Evolutionary conservation across 2,888 invertebrate genomes (phyloP).

Genomic region (Balanococcus diminutus): DNA sequence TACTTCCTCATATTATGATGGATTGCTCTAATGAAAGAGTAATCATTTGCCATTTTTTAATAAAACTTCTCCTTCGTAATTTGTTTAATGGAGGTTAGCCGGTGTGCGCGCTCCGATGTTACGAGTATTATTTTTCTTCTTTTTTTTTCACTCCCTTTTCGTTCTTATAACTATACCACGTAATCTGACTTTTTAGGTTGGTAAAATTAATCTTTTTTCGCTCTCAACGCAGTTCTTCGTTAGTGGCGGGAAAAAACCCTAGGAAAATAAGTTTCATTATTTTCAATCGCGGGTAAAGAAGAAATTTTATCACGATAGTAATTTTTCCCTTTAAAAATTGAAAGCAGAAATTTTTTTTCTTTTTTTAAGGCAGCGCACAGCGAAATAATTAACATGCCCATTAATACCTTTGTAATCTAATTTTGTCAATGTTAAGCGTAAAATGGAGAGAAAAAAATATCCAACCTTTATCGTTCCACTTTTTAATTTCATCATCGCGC

Average conservation of each 20-base stretch:
- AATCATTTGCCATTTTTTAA: slow-evolving; percentile 53
- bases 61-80: slow-evolving; percentile 48
- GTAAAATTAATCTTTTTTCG: slow-evolving; percentile 22
- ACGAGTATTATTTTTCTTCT: slow-evolving; percentile 28
- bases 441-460: not conserved
- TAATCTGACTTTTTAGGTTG: slow-evolving; percentile 24
- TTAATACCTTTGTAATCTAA: not conserved
- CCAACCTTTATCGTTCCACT: not conserved
- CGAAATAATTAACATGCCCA: not conserved
- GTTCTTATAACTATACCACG: slow-evolving; percentile 1
- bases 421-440: not conserved
- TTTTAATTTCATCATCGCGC: not conserved
- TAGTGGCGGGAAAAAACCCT: not conserved
- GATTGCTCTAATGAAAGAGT: slow-evolving; percentile 54
- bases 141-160: slow-evolving; percentile 4
- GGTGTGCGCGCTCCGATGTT: slow-evolving; percentile 18
- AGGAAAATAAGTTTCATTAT: not conserved
- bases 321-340: not conserved
- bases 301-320: not conserved
- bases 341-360: not conserved
- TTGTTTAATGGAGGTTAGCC: slow-evolving; percentile 49
- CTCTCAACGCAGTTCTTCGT: slow-evolving; percentile 7
- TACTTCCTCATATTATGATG: slow-evolving; percentile 48
- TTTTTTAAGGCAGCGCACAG: not conserved
- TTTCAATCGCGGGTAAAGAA: not conserved